Base-by-base conservation (phyloP, 2,888 invertebrate species). In the Teinopalpus imperialis region DNA sequence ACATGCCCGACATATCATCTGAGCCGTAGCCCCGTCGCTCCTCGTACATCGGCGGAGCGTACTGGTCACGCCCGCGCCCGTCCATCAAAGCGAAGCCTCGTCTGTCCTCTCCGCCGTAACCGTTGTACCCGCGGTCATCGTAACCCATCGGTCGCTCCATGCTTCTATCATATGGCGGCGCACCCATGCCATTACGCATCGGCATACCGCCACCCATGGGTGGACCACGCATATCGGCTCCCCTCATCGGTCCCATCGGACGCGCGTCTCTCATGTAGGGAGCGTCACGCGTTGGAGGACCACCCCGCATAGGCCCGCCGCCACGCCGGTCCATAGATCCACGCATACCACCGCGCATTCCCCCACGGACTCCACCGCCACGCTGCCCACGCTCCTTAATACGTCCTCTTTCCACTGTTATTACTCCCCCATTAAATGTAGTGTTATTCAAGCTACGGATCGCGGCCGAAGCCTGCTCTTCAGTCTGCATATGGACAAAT, bases 401-500 rank as follows among this genome's bases (percentile, higher is more conserved):
- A 27, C 95, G 91, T 0, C 95, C 95, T 54, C 93, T 92, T 74
- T 97, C 97, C 2, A 97, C 97, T 48, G 94, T 94, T 59, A 97
- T 95, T 49, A 92, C 91, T 39, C 93, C 93, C 13, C 97, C 97
- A 81, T 95, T 95, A 74, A 97, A 96, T 35, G 93, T 92, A 1
- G 93, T 90, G 61, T 95, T 95, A 76, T 97, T 94, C 18, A 97
- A 81, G 18, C 93, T 94, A 52, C 93, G 91, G 58, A 96, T 95
- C 0, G 97, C 97, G 43, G 92, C 92, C 31, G 92, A 90, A 1
- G 97, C 97, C 77, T 96, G 93, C 39, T 95, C 94, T 63, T 93
- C 92, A 10, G 94, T 93, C 68, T 95, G 94, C 93, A 96, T 93
- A 80, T 97, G 97, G 36, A 98, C 95, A 85, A 98, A 98, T 5